These are phyloP conservation scores for Aromia moschata DNA, from an alignment of 2,888 invertebrate species.

Conservation along the genomic window DNA sequence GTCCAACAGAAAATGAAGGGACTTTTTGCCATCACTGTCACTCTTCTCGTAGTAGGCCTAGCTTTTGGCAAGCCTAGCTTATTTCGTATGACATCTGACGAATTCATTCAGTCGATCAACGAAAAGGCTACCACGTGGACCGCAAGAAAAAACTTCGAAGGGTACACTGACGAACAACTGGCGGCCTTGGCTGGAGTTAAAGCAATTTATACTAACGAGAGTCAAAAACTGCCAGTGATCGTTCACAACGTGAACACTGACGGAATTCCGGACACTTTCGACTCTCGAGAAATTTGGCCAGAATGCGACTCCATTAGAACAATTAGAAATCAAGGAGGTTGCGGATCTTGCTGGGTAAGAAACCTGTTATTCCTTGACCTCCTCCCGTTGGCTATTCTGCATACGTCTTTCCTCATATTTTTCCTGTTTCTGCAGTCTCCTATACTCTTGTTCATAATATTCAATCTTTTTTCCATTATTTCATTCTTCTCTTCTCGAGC, in stretches of 20 bases:
- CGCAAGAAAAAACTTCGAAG: slow-evolving; percentile 14
- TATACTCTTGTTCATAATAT: no score
- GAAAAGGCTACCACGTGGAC: slow-evolving; percentile 18
- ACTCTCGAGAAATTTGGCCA: slow-evolving; percentile 81
- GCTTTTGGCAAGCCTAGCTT: background rate
- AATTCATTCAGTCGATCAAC: slow-evolving; percentile 12
- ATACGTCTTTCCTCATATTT: no score
- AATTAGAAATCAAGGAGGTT: slow-evolving; percentile 84
- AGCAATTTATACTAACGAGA: background rate
- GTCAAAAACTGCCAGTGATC: background rate
- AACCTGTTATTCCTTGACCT: no score
- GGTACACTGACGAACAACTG: slow-evolving; percentile 14
- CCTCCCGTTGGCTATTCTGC: no score
- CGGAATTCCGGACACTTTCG: slow-evolving; percentile 75
- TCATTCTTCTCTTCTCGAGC: no score
- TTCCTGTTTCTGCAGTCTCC: no score
- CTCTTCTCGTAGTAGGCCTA: background rate
- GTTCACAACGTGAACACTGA: background rate
- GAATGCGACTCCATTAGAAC: slow-evolving; percentile 82
- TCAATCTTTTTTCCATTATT: no score
- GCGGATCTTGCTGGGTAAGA: slow-evolving; percentile 87
- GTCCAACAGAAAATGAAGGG: slow-evolving; percentile 12
- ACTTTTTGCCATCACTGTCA: slow-evolving; percentile 14
- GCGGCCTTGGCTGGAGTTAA: background rate
- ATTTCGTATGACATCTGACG: background rate